Evolutionary conservation across 1,140 invertebrate genomes (phyloP).

Genomic region (Wasmannia auropunctata): DNA sequence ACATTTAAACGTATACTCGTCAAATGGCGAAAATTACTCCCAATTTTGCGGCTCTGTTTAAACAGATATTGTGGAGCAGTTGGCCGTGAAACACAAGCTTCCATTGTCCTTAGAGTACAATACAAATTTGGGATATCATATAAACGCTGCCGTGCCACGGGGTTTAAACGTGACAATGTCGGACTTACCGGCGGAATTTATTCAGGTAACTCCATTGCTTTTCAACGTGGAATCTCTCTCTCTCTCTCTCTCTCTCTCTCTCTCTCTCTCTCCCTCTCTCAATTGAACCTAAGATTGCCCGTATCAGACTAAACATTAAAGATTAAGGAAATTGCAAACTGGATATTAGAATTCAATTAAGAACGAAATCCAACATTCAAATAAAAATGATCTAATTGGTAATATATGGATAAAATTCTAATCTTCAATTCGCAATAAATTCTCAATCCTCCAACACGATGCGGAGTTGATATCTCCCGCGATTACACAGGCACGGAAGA

Average conservation of each 20-base stretch:
- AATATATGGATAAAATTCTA: too few species aligned
- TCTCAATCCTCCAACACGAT: too few species aligned
- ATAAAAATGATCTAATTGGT: too few species aligned
- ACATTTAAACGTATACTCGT: background rate
- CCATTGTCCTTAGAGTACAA: constrained; percentile 89
- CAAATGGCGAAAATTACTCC: background rate
- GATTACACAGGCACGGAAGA: constrained; percentile 87
- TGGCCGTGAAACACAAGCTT: constrained; percentile 88
- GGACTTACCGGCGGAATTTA: constrained; percentile 88
- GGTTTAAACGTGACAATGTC: constrained; percentile 84
- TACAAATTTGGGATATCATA: constrained; percentile 90
- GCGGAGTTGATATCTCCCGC: background rate
- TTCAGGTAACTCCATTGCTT: constrained; percentile 83
- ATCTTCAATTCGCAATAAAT: too few species aligned
- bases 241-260: too few species aligned
- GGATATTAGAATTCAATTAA: too few species aligned
- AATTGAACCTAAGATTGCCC: too few species aligned
- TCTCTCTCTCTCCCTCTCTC: too few species aligned
- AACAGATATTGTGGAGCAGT: constrained; percentile 87
- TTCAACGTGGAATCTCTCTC: background rate
- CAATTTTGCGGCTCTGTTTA: constrained; percentile 69
- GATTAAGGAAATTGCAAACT: too few species aligned
- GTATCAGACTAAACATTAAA: too few species aligned
- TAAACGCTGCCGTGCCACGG: constrained; percentile 87
- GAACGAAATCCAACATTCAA: too few species aligned